Conservation (phyloP, 2,888 invertebrate species). For the Congeria kusceri region DNA sequence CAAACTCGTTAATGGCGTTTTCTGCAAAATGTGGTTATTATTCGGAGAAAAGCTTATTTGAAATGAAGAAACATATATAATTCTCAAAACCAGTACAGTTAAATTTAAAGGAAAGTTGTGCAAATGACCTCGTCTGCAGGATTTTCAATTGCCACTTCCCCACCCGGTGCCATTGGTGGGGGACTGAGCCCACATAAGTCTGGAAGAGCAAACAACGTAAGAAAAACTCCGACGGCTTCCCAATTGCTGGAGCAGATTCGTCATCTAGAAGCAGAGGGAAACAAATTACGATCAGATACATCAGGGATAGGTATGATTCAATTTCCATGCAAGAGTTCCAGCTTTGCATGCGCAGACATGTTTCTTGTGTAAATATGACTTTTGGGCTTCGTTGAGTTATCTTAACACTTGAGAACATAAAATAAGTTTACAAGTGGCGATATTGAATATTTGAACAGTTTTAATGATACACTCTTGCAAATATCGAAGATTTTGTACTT, state of each 20-base stretch:
- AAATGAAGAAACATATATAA: neutral
- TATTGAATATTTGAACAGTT: too few relatives aligned
- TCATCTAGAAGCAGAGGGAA: conserved; percentile 75
- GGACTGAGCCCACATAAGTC: conserved; percentile 47
- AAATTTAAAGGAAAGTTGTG: too few relatives aligned
- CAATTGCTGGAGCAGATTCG: conserved; percentile 74
- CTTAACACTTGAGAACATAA: neutral
- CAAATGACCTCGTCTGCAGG: conserved; percentile 52
- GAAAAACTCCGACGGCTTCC: conserved; percentile 51
- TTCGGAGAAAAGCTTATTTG: neutral
- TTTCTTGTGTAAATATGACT: conserved; percentile 19
- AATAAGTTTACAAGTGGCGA: too few relatives aligned
- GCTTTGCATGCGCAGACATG: conserved; percentile 59
- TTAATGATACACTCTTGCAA: too few relatives aligned
- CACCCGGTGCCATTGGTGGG: conserved; percentile 55
- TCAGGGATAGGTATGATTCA: conserved; percentile 36
- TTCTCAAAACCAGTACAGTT: too few relatives aligned
- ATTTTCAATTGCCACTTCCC: conserved; percentile 57
- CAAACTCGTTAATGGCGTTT: neutral
- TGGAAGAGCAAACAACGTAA: conserved; percentile 13
- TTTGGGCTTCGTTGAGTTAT: neutral
- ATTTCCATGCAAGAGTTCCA: too few relatives aligned
- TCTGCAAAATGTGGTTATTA: neutral
- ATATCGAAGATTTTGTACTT: too few relatives aligned
- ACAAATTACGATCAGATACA: conserved; percentile 70